Evolutionary conservation across 2,113 vertebrate species (phyloP).

Genomic region (Trematocara macrostoma): DNA sequence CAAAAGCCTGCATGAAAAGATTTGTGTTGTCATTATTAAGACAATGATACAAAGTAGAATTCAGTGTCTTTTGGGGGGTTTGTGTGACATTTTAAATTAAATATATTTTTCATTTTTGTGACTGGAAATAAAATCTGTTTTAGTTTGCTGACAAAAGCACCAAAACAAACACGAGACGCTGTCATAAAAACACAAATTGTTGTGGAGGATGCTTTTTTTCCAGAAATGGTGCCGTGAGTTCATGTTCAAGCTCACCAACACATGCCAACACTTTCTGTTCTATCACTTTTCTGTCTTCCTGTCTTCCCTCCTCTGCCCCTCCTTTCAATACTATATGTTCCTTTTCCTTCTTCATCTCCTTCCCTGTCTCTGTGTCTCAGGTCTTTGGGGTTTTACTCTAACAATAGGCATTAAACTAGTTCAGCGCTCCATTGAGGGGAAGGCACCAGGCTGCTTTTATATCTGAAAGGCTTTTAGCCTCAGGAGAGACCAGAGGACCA

Average conservation of each 20-base stretch:
- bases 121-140: background rate
- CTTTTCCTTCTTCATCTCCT: background rate
- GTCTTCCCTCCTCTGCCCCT: background rate
- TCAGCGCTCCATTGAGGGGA: conserved; percentile 58
- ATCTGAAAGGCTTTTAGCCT: conserved; percentile 55
- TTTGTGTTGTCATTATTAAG: background rate
- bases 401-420: conserved; percentile 75
- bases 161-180: background rate
- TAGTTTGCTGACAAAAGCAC: background rate
- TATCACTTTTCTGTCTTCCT: background rate
- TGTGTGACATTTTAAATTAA: background rate
- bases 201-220: background rate
- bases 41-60: background rate
- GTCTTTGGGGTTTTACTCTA: conserved; percentile 60
- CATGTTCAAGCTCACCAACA: background rate
- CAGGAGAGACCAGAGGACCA: conserved; percentile 28
- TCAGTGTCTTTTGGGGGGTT: background rate
- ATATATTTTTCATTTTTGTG: background rate
- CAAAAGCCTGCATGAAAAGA: background rate
- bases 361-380: conserved; percentile 23
- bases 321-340: background rate
- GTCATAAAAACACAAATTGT: background rate
- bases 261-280: background rate
- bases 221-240: background rate
- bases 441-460: conserved; percentile 43